These are phyloP conservation scores for Liopterus haemorrhoidalis DNA, from an alignment of 2,888 invertebrate genomes.

Conservation along the genomic window DNA sequence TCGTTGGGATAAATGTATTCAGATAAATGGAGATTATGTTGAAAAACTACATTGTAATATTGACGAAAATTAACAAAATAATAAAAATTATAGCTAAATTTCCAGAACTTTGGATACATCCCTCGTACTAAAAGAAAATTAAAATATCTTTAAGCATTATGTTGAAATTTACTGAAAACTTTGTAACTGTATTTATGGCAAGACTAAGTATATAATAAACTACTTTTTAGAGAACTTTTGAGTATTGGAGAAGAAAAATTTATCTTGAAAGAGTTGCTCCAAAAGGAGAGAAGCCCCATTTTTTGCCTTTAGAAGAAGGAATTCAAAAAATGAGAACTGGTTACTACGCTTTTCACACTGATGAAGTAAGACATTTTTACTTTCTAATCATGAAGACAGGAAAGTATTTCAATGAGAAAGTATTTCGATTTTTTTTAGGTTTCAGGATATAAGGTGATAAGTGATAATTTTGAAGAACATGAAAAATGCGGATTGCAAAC, in stretches of 20 bases:
- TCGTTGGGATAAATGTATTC: too few species aligned
- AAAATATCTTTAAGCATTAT: background rate
- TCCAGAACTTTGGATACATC: too few species aligned
- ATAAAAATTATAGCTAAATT: too few species aligned
- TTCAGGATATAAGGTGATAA: constrained; percentile 35
- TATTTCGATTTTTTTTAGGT: too few species aligned
- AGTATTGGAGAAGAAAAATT: constrained; percentile 7
- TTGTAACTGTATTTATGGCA: background rate
- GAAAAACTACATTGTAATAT: too few species aligned
- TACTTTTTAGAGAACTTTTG: constrained; percentile 2
- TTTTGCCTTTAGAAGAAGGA: constrained; percentile 4
- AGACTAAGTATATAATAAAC: background rate
- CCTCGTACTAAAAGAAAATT: background rate
- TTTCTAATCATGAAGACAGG: too few species aligned
- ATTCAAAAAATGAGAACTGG: constrained; percentile 15
- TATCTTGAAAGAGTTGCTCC: constrained; percentile 7
- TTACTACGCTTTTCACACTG: constrained; percentile 33
- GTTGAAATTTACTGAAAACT: background rate
- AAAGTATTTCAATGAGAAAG: too few species aligned
- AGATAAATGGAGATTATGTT: too few species aligned
- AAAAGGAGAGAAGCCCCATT: background rate
- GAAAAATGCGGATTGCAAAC: constrained; percentile 39
- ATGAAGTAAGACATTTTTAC: too few species aligned
- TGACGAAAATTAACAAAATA: too few species aligned
- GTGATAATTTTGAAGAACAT: constrained; percentile 35